Evolutionary conservation across 2,113 vertebrate genomes (phyloP).

Genomic region (Sturnira hondurensis): DNA sequence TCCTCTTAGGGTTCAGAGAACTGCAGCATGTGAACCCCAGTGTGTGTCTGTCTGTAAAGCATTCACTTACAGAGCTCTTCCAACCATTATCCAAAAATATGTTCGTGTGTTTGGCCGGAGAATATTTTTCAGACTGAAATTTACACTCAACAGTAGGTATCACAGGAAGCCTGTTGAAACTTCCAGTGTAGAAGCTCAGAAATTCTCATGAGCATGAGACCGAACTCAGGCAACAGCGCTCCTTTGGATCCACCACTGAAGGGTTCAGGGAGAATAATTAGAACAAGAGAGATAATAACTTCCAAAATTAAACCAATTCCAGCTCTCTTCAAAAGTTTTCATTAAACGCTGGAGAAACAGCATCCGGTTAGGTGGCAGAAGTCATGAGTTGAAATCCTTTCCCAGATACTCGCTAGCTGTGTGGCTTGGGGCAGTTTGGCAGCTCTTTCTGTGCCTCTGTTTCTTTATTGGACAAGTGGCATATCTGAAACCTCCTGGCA

Average conservation of each 20-base stretch:
- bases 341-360: neutral
- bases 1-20: neutral
- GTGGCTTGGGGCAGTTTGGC: neutral
- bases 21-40: neutral
- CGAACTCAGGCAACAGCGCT: neutral
- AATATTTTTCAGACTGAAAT: constrained; percentile 11
- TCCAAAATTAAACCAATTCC: neutral
- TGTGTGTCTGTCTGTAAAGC: neutral
- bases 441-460: neutral
- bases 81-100: neutral
- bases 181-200: constrained; percentile 10
- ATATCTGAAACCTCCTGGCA: neutral
- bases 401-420: neutral
- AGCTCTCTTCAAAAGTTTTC: neutral
- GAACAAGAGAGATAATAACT: neutral
- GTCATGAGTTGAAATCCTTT: neutral
- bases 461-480: neutral
- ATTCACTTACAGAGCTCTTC: neutral
- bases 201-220: constrained; percentile 29
- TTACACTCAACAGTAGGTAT: neutral
- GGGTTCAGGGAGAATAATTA: neutral
- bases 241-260: neutral
- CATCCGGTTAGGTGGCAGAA: accelerated
- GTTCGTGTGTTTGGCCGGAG: neutral
- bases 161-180: constrained; percentile 27